Evolutionary conservation across 2,797 vertebrate species (phyloP).

Genomic region (Erethizon dorsatum): DNA sequence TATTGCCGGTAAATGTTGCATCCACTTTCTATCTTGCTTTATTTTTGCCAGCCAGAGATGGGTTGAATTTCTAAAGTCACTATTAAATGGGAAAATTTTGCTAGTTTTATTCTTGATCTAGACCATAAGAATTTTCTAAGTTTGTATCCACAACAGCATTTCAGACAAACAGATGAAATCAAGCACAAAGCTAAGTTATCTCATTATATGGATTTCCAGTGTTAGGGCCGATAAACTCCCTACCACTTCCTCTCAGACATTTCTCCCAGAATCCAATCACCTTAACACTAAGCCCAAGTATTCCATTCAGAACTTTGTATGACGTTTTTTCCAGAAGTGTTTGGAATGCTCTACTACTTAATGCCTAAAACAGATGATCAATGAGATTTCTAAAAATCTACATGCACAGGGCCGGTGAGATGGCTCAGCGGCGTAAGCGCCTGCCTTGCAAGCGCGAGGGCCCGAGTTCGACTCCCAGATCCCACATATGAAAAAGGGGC

Average conservation of each 20-base stretch:
- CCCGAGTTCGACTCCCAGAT: no score
- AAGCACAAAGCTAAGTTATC: slow-evolving; percentile 28
- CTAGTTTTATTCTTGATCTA: slow-evolving; percentile 67
- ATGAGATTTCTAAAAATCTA: slow-evolving; percentile 67
- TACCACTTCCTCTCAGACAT: neutral
- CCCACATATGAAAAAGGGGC: no score
- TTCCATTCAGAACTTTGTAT: slow-evolving; percentile 40
- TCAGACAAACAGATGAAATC: slow-evolving; percentile 30
- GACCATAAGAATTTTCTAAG: slow-evolving; percentile 55
- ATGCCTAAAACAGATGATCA: slow-evolving; percentile 29
- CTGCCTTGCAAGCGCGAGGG: no score
- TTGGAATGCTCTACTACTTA: slow-evolving; percentile 9
- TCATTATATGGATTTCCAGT: neutral
- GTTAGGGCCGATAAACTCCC: neutral
- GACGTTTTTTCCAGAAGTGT: slow-evolving; percentile 73
- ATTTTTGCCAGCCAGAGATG: slow-evolving; percentile 26
- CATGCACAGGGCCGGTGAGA: no score
- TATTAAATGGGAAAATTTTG: slow-evolving; percentile 64
- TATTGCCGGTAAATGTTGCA: slow-evolving; percentile 31
- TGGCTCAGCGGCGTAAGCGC: no score
- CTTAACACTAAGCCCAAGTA: slow-evolving; percentile 50
- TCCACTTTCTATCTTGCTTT: slow-evolving; percentile 57
- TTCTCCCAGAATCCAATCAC: slow-evolving; percentile 12
- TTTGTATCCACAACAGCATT: slow-evolving; percentile 34
- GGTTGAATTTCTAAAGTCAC: slow-evolving; percentile 61